A percentile compares a stretch with the other conserved stretches of the same genome.
Evolutionary conservation across 2,113 vertebrate genomes (phyloP).

Genomic region (Plectropomus leopardus): DNA sequence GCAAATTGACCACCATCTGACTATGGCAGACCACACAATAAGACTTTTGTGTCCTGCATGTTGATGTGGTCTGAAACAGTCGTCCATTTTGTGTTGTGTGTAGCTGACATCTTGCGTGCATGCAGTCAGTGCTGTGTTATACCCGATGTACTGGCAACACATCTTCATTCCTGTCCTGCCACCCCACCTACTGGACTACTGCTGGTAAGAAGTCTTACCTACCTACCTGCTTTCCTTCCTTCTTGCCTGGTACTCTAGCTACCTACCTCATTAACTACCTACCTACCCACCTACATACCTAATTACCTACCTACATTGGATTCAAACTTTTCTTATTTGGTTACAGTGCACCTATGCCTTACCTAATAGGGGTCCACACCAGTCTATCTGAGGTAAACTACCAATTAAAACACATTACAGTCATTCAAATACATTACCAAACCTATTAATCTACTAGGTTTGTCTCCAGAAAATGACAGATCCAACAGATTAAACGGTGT

Average conservation of each 20-base stretch:
- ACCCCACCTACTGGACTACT: constrained; percentile 92
- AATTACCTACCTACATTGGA: not conserved
- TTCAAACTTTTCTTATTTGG: constrained; percentile 11
- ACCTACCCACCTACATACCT: not conserved
- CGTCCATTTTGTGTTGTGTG: constrained; percentile 36
- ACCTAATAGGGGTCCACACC: constrained; percentile 91
- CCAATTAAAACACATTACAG: not conserved
- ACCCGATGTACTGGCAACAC: constrained; percentile 95
- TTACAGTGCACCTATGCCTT: constrained; percentile 93
- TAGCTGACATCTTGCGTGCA: constrained; percentile 92
- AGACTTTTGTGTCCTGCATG: constrained; percentile 13
- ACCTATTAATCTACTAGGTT: not conserved
- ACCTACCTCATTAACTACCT: not conserved
- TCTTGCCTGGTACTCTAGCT: not conserved
- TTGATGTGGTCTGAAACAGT: constrained; percentile 4
- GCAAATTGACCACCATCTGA: not conserved
- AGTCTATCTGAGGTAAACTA: constrained; percentile 89
- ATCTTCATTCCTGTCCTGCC: constrained; percentile 94
- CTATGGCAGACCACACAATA: constrained; percentile 19
- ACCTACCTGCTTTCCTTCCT: not conserved
- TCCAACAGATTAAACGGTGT: not conserved
- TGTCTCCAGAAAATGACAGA: not conserved
- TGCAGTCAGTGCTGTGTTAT: constrained; percentile 87
- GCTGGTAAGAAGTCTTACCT: constrained; percentile 84
- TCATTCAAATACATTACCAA: not conserved